These are phyloP conservation scores for Tinea trinotella DNA, from an alignment of 2,888 invertebrate genomes.

Conservation along the genomic window DNA sequence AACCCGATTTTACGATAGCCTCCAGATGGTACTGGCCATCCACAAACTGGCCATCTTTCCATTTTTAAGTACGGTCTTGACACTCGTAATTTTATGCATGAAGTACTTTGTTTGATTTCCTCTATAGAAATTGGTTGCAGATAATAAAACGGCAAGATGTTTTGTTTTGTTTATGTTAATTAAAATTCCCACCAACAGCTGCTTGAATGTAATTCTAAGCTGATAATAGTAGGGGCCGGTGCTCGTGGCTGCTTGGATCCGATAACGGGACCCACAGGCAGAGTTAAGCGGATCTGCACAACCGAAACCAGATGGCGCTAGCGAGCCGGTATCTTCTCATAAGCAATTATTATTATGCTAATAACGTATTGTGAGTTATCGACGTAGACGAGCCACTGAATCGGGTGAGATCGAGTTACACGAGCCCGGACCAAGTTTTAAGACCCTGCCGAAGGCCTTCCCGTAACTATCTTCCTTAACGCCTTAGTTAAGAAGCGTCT, in stretches of 20 bases:
- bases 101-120: conserved; percentile 21
- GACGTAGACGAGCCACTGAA: conserved; percentile 36
- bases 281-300: conserved; percentile 10
- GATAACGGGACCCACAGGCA: not conserved
- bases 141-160: conserved; percentile 17
- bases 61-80: conserved; percentile 26
- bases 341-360: conserved; percentile 53
- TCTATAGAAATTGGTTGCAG: conserved; percentile 23
- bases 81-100: conserved; percentile 20
- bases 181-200: not conserved
- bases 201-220: not conserved
- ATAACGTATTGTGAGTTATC: conserved; percentile 62
- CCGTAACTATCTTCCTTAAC: conserved; percentile 68
- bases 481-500: conserved; percentile 70
- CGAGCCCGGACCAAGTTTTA: conserved; percentile 65
- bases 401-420: conserved; percentile 61
- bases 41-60: conserved; percentile 20
- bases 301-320: conserved; percentile 14
- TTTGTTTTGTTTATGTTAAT: not conserved
- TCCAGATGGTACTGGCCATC: conserved; percentile 24
- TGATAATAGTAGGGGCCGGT: not conserved
- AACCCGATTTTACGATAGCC: conserved; percentile 54
- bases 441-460: conserved; percentile 66
- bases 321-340: conserved; percentile 18
- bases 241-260: not conserved